phyloP scores from a whole-genome alignment of 2,797 vertebrate genomes.

The Alcedo atthis region DNA sequence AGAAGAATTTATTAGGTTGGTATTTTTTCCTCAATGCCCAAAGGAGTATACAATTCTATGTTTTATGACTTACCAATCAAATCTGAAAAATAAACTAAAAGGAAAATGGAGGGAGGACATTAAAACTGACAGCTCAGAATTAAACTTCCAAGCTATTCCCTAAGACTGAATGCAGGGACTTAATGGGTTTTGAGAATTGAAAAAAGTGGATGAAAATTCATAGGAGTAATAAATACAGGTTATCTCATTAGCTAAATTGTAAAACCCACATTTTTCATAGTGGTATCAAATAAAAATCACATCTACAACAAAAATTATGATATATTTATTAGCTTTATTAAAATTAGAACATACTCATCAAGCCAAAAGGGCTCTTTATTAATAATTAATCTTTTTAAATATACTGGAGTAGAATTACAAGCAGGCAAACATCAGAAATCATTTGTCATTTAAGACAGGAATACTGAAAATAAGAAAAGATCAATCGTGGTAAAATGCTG shows the following conservation, averaged over 20 bases:
- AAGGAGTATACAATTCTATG: conserved; percentile 7
- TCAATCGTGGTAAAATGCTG: neutral
- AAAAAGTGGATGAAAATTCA: neutral
- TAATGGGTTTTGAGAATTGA: neutral
- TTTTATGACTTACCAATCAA: conserved; percentile 27
- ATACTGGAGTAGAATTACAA: neutral
- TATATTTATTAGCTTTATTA: neutral
- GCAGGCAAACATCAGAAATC: neutral
- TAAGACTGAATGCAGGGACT: neutral
- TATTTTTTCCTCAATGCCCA: neutral
- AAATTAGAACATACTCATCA: neutral
- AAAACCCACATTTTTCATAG: neutral
- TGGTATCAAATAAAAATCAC: neutral
- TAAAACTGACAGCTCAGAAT: conserved; percentile 4
- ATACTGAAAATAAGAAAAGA: neutral
- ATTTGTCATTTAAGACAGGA: neutral
- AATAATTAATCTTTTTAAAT: neutral
- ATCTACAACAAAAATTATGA: neutral
- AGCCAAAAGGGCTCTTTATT: neutral
- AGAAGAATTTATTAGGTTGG: neutral
- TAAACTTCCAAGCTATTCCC: neutral
- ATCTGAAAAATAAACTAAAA: conserved; percentile 52
- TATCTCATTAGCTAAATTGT: neutral
- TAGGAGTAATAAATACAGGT: too few relatives aligned
- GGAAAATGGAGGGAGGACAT: conserved; percentile 11